phyloP scores from a whole-genome alignment of 2,797 vertebrate genomes.

The Coranthus polyacanthus region DNA sequence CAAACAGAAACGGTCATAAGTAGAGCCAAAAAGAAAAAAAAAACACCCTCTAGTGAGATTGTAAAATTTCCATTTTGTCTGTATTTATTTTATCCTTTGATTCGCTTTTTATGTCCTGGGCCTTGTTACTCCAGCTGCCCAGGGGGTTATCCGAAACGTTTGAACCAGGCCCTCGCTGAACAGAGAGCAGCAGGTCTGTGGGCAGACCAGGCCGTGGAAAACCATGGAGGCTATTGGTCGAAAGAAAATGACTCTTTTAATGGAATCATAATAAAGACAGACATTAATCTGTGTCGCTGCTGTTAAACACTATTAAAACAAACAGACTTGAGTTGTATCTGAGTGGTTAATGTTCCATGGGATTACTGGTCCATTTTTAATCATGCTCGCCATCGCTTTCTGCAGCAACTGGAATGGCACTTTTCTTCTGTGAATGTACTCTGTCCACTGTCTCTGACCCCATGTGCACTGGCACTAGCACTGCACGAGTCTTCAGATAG shows the following conservation, averaged over 20 bases:
- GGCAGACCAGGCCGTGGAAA: constrained; percentile 10
- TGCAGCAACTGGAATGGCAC: constrained; percentile 20
- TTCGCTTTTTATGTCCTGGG: constrained; percentile 51
- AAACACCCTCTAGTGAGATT: constrained; percentile 18
- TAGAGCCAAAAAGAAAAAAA: constrained; percentile 27
- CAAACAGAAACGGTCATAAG: constrained; percentile 28
- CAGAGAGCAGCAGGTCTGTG: too few relatives aligned
- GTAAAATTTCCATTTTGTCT: constrained; percentile 39
- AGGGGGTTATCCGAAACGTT: constrained; percentile 58
- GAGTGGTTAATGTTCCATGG: constrained; percentile 56
- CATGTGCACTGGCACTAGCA: too few relatives aligned
- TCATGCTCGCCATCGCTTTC: constrained; percentile 11
- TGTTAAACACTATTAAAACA: constrained; percentile 66
- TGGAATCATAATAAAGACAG: constrained; percentile 68
- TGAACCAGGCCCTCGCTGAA: constrained; percentile 33
- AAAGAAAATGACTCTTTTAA: constrained; percentile 58
- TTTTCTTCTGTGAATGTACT: too few relatives aligned
- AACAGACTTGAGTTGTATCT: constrained; percentile 48
- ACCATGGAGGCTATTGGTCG: constrained; percentile 60
- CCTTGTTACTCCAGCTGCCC: constrained; percentile 52
- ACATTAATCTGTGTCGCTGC: constrained; percentile 63
- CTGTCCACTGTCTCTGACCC: too few relatives aligned
- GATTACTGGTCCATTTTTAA: constrained; percentile 47
- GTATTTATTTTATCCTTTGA: constrained; percentile 43
- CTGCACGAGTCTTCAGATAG: too few relatives aligned